These are phyloP conservation scores for Electrophaes corylata DNA, from an alignment of 2,888 invertebrate species.

Conservation along the genomic window DNA sequence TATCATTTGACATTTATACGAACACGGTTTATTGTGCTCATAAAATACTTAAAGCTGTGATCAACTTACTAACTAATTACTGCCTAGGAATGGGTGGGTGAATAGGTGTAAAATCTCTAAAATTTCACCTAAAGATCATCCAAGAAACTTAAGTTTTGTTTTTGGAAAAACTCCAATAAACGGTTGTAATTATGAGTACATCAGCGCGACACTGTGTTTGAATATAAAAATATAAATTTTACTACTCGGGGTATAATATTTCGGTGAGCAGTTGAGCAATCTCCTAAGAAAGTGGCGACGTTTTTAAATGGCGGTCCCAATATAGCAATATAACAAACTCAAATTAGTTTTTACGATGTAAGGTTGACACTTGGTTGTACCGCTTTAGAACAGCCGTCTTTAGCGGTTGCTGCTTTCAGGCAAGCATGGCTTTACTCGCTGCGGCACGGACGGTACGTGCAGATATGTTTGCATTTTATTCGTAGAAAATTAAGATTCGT, in stretches of 20 bases:
- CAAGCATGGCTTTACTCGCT: conserved; percentile 2
- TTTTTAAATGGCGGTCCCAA: background rate
- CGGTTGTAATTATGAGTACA: conserved; percentile 7
- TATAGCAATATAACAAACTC: background rate
- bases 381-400: background rate
- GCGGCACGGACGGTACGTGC: conserved; percentile 33
- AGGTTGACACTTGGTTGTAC: background rate
- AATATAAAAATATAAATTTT: conserved; percentile 19
- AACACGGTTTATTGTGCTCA: too few species aligned
- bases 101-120: too few species aligned
- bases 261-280: conserved; percentile 15
- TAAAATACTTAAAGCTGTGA: too few species aligned
- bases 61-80: too few species aligned
- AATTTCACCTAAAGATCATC: too few species aligned
- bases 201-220: conserved; percentile 8
- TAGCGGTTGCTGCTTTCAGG: background rate
- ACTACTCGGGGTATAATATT: conserved; percentile 22
- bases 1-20: too few species aligned
- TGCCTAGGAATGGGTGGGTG: too few species aligned
- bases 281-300: background rate
- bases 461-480: conserved; percentile 66
- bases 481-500: conserved; percentile 66
- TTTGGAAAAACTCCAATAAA: background rate
- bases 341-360: background rate
- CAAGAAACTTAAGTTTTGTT: too few species aligned